Percentiles rank a stretch among this genome's conserved stretches.
Evolutionary conservation across 2,888 invertebrate genomes (phyloP).

Genomic region (Ormyrus thymus): DNA sequence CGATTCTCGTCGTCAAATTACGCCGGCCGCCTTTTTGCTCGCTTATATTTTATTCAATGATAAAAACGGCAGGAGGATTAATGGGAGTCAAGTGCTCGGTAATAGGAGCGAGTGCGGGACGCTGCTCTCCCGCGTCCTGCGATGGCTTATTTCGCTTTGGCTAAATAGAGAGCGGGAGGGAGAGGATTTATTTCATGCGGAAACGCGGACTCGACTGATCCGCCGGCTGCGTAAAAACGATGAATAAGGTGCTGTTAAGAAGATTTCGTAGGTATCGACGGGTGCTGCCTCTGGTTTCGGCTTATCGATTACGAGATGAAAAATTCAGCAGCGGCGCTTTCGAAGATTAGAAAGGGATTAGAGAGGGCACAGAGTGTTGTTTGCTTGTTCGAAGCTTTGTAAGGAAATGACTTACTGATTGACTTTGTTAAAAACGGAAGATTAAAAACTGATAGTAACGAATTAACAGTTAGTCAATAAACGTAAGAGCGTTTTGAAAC

Average conservation of each 20-base stretch:
- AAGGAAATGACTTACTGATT: too few relatives aligned
- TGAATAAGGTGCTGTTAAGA: constrained; percentile 7
- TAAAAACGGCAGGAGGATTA: constrained; percentile 1
- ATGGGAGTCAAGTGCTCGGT: background rate
- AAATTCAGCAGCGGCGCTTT: background rate
- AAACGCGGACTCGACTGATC: constrained; percentile 12
- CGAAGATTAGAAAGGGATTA: background rate
- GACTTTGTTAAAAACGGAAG: too few relatives aligned
- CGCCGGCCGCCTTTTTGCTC: background rate
- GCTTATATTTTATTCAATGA: constrained; percentile 6
- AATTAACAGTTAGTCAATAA: too few relatives aligned
- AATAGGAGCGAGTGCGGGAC: background rate
- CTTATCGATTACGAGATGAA: background rate
- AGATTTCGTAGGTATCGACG: background rate
- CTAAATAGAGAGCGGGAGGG: too few relatives aligned
- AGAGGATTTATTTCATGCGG: constrained; percentile 32
- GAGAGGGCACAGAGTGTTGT: too few relatives aligned
- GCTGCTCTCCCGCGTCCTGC: too few relatives aligned
- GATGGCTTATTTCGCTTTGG: too few relatives aligned
- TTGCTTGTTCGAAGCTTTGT: too few relatives aligned
- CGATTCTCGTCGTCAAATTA: constrained; percentile 30
- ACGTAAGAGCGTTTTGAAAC: too few relatives aligned
- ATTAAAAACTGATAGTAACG: too few relatives aligned
- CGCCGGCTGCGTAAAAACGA: constrained; percentile 2
- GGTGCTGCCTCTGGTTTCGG: background rate